Evolutionary conservation across 2,113 vertebrate genomes (phyloP).

Genomic region (Lasiurus borealis): DNA sequence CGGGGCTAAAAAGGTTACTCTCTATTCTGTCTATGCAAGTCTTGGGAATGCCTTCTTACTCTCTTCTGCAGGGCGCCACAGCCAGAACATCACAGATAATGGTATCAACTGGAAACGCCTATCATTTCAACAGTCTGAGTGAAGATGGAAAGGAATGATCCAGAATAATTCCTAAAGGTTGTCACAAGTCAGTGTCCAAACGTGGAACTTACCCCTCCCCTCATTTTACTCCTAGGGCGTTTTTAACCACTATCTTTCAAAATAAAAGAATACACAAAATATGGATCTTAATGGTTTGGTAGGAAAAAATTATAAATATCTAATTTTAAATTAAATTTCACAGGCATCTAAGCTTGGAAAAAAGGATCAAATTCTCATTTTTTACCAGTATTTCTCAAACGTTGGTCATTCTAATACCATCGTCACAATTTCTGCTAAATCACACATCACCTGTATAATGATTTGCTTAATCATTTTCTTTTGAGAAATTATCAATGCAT

Average conservation of each 20-base stretch:
- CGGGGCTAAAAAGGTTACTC: not conserved
- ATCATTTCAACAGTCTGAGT: not conserved
- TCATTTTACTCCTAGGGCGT: not conserved
- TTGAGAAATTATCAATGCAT: not conserved
- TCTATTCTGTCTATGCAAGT: not conserved
- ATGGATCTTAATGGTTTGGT: not conserved
- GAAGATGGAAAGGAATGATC: not conserved
- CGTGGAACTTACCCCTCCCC: not conserved
- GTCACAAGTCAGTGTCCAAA: not conserved
- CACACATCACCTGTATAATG: not conserved
- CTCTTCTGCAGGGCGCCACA: rapidly evolving
- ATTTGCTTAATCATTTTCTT: not conserved
- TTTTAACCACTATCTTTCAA: not conserved
- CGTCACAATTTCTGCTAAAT: not conserved
- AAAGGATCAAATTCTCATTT: not conserved
- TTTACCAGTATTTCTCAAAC: constrained; percentile 29
- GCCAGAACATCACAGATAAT: not conserved
- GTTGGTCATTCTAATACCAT: not conserved
- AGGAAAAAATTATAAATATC: not conserved
- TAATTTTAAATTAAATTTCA: constrained; percentile 21
- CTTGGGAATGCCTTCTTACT: not conserved
- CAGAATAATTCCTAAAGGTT: not conserved
- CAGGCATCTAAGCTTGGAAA: not conserved
- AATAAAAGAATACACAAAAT: not conserved
- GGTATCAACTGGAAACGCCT: not conserved